phyloP scores from a whole-genome alignment of 37 sponge, comb jelly and placozoan species.

The Beroe ovata region DNA sequence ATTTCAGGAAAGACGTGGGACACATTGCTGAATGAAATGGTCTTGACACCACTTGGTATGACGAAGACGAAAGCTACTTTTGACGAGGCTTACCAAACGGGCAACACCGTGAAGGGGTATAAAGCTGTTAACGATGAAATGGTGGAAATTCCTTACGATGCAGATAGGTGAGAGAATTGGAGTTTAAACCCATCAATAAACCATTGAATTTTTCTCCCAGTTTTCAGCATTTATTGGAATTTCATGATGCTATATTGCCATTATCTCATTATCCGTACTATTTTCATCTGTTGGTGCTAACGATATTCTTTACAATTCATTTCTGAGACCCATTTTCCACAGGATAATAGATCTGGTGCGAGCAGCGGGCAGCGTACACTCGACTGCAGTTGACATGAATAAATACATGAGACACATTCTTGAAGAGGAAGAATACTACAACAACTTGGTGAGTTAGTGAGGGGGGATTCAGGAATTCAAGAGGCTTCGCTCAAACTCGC shows the following conservation, averaged over 20 bases:
- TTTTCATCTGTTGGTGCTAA: too few species aligned
- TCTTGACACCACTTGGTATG: slow-evolving; percentile 27
- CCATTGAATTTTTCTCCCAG: too few species aligned
- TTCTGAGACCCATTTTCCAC: not conserved
- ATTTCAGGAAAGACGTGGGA: slow-evolving; percentile 32
- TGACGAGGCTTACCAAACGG: not conserved
- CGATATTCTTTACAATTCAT: too few species aligned
- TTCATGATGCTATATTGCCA: too few species aligned
- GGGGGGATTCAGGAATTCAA: not conserved
- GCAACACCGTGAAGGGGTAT: not conserved
- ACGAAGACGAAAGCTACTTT: not conserved
- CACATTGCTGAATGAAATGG: not conserved
- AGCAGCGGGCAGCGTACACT: slow-evolving; percentile 15
- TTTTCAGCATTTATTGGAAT: too few species aligned
- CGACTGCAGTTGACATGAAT: slow-evolving; percentile 45
- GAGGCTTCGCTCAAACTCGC: not conserved
- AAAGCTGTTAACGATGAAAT: not conserved
- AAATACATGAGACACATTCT: slow-evolving; percentile 19
- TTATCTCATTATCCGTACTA: too few species aligned
- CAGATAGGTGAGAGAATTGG: not conserved
- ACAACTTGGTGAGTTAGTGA: slow-evolving; percentile 11
- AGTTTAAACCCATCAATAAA: too few species aligned
- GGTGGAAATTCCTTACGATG: not conserved
- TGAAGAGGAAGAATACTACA: not conserved
- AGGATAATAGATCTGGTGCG: slow-evolving; percentile 62